Percentiles rank a stretch among this genome's conserved stretches.
Conservation (phyloP, 53 echinoderm and acorn worm species). For the Astropecten irregularis region DNA sequence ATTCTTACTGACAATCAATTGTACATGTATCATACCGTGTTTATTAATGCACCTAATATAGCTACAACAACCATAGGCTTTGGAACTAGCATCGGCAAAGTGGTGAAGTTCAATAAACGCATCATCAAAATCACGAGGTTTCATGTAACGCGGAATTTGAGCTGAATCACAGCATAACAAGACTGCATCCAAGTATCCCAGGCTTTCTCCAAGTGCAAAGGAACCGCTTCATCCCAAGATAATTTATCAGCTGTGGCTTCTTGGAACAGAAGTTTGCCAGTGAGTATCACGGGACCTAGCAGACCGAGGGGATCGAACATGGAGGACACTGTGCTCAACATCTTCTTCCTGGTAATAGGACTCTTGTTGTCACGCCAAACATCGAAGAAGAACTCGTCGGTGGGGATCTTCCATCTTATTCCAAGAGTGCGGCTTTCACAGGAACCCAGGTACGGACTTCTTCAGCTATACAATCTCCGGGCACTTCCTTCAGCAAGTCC, state of each 20-base stretch:
- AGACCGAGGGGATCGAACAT: constrained; percentile 15
- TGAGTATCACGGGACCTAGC: background rate
- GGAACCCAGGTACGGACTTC: background rate
- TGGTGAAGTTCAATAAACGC: constrained; percentile 26
- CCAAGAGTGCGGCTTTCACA: constrained; percentile 13
- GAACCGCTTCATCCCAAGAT: constrained; percentile 13
- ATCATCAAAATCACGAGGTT: constrained; percentile 35
- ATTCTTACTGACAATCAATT: background rate
- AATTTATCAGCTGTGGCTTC: constrained; percentile 26
- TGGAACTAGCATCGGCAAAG: constrained; percentile 7
- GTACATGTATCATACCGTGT: background rate
- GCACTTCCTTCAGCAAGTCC: background rate
- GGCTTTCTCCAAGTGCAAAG: background rate
- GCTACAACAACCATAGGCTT: constrained; percentile 27
- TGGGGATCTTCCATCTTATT: constrained; percentile 1
- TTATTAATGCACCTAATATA: background rate
- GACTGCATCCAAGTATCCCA: constrained; percentile 38
- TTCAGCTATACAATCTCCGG: background rate
- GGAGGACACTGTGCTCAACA: background rate
- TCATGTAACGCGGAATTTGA: constrained; percentile 25
- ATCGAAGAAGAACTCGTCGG: constrained; percentile 9
- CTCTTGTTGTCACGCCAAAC: background rate
- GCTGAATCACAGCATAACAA: background rate
- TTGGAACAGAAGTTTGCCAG: constrained; percentile 3
- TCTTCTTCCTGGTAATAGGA: background rate